phyloP scores from a whole-genome alignment of 2,113 vertebrate species.

The Argyrosomus japonicus region DNA sequence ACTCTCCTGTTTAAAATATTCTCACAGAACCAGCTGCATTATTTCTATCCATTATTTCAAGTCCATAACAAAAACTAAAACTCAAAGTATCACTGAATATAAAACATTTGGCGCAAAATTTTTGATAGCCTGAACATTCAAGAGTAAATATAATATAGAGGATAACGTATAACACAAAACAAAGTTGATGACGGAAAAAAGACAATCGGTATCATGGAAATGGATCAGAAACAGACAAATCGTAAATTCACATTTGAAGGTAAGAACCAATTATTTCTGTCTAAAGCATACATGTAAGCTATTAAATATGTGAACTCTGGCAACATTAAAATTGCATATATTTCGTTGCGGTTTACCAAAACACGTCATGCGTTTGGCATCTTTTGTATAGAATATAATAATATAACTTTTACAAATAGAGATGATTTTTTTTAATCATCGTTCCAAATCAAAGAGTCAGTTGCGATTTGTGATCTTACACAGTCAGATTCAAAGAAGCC shows the following conservation, averaged over 20 bases:
- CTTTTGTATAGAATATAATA: neutral
- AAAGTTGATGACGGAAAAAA: neutral
- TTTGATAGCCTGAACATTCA: constrained; percentile 32
- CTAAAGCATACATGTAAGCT: constrained; percentile 10
- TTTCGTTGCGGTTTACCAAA: neutral
- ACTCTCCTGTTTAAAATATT: constrained; percentile 62
- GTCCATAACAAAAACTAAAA: constrained; percentile 34
- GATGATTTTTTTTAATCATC: neutral
- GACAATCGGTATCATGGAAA: neutral
- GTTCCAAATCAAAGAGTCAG: constrained; percentile 3
- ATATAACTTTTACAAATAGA: neutral
- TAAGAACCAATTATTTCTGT: constrained; percentile 15
- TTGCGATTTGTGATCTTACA: constrained; percentile 33
- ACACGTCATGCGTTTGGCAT: neutral
- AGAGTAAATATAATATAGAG: constrained; percentile 19
- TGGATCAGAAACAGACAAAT: constrained; percentile 19
- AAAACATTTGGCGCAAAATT: constrained; percentile 49
- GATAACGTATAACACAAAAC: constrained; percentile 8
- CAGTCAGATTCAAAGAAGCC: constrained; percentile 6
- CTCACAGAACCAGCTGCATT: constrained; percentile 82
- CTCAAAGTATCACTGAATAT: constrained; percentile 26
- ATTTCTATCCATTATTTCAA: constrained; percentile 24
- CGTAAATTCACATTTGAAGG: constrained; percentile 62
- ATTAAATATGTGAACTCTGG: constrained; percentile 20
- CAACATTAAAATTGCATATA: constrained; percentile 26